Base-by-base conservation (phyloP, 2,888 invertebrate genomes). In the Matsumyia berberina region DNA sequence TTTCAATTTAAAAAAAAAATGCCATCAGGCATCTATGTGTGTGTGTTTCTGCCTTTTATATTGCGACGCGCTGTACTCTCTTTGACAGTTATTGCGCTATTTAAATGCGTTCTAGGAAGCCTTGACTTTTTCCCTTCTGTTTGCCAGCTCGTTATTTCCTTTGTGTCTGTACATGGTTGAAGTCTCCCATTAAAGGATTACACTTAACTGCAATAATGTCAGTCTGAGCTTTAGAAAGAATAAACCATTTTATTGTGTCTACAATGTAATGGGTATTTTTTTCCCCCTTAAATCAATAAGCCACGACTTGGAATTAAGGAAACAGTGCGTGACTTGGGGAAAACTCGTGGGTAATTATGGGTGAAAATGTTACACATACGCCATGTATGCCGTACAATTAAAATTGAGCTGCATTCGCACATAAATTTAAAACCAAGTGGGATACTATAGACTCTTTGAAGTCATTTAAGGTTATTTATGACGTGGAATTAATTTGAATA, bases 1-100 rank as follows among this genome's bases (percentile, higher is more conserved):
- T 64, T 69, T 79, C 69, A 74, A 79, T 69, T 74, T 79, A 69
- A 69, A 69, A 69, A 69, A 69, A 83, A 70, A 70, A 79, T 80
- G 85, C 80, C 74, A 69, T 49, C 51, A 79, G 79, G 53, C 64
- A 17, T 72, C 57, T 37, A 6, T 53, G 74, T 79, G 51, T 62
- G 35, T 42, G 42, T 29, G 64, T 64, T 39, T 44, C 29, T 58
- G 46, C 29, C 5, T 42, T 42, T 35, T 64, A 55, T 9, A 31
- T 15, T 12, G 35, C n/a, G 8, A 11, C 5, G 35, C n/a, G 29
- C 19, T 19, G 6, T 24, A 24, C 57, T 12, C 29, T 15, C 33
- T 17, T 19, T 72, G 73, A 73, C 42, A 44, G 62, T 73, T 42
- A 64, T 64, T 64, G 73, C 39, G 73, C 73, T 46, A 64, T 73